Conservation (phyloP, 2,888 invertebrate genomes). For the Dryococelus australis region DNA sequence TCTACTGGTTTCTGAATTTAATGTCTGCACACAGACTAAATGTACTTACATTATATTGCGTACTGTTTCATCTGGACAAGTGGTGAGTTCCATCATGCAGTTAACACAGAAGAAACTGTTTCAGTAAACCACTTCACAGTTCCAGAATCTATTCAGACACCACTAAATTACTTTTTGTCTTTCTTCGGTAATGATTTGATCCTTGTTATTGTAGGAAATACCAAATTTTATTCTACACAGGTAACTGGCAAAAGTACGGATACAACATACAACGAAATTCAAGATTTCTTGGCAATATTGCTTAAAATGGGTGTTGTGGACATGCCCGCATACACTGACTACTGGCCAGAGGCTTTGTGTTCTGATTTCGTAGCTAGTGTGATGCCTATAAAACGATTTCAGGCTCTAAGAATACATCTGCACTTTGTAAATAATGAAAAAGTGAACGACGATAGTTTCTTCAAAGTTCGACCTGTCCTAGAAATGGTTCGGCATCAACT, state of each 20-base stretch:
- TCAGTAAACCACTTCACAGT: no score
- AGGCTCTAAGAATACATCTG: not conserved
- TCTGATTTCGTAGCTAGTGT: not conserved
- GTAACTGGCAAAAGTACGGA: not conserved
- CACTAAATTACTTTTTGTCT: no score
- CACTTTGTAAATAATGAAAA: not conserved
- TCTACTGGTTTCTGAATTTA: no score
- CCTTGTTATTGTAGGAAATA: not conserved
- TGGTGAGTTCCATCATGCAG: no score
- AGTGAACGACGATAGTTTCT: not conserved
- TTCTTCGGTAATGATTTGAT: no score
- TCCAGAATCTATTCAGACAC: no score
- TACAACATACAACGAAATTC: not conserved
- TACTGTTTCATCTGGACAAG: no score
- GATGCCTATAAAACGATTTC: not conserved
- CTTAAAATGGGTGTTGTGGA: not conserved
- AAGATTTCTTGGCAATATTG: not conserved
- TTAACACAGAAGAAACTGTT: no score
- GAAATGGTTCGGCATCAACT: not conserved
- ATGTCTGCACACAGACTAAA: no score
- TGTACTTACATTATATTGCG: no score
- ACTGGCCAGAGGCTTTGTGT: not conserved
- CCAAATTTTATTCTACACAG: not conserved
- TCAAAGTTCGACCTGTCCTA: not conserved
- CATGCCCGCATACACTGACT: not conserved